Evolutionary conservation across 2,888 invertebrate genomes (phyloP), one percentile per base, ranked within the genome.

Genomic region (Lasioglossum malachurum): DNA sequence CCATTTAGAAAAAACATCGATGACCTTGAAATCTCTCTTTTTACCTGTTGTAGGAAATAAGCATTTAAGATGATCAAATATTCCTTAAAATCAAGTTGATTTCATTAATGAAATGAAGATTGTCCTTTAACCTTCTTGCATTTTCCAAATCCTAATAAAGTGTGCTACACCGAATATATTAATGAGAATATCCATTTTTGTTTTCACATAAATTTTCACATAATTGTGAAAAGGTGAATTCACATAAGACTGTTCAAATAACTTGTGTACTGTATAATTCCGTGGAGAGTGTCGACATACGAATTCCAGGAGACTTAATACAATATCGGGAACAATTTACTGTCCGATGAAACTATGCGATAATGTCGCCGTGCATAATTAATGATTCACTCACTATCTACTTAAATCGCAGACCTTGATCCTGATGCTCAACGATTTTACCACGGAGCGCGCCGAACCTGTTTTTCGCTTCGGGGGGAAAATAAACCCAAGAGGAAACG

Each of bases 401-500:
- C 75, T 46, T 44, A 53, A 74, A 75, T 27, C 10, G 31, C 31
- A 44, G 78, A 46, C 74, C 75, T 67, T 67, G 82, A 57, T 78
- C 71, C 64, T 8, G 53, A 82, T 75, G 46, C 23, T 44, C 67
- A 67, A 46, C 53, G 69, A 38, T 46, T 71, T 46, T 23, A 71
- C 44, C 27, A n/a, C 31, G 23, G 2, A 46, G 53, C 38, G 23
- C 23, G 16, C 35, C 46, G 69, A 71, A 69, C 74, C 73, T 60
- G 82, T 79, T 71, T 31, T 19, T 10, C 44, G 16, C 41, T 35
- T 19, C 1, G 3, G 35, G 31, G 41, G 38, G 14, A 71, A 74
- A 67, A 71, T 64, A 27, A 49, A 46, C 19, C 27, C 31, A n/a
- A 35, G 64, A 23, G 80, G 41, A 31, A 80, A 44, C 31, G 80